Base-by-base conservation (phyloP, 2,113 vertebrate species). In the Notarius lentiginosus region DNA sequence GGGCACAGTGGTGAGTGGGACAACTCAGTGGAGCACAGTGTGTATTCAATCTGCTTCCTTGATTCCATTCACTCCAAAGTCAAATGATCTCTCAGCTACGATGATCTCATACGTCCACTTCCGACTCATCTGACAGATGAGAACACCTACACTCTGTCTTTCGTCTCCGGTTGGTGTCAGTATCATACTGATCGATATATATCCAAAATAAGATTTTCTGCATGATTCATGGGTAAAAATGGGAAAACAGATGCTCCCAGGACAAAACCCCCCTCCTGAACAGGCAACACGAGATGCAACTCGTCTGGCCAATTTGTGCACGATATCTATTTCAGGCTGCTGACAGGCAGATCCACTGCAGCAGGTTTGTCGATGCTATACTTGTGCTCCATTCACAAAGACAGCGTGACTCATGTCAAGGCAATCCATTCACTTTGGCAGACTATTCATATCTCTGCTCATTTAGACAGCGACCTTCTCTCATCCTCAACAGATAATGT, bases 241-340 rank as follows among this genome's bases (percentile, higher is more conserved):
- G 75, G 51, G 53, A 86, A 86, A 87, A 75, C 55, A 65, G 65
- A 66, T 82, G 79, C 86, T 76, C 88, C 84, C 70, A 12, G 83
- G 88, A 85, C 11, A 73, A 75, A 83, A 77, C 55, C 53, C 24
- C 18, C 17, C 9, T 70, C 51, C 55, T 47, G 73, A 87, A 89
- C 83, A 79, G 83, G 87, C 70, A 89, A 90, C 79, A 84, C 51
- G 63, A 88, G 81, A 84, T 63, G 27, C 47, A 65, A 80, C 81
- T 88, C 34, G 81, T 86, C 86, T 88, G 66, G 75, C 83, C 81
- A 87, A 83, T 85, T 79, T 83, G 81, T 85, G 80, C 79, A 76
- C 81, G 70, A 90, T 88, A 87, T 90, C 84, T 84, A 87, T 90
- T 90, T 87, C 87, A 87, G 70, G 82, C 83, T 80, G 70, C 81